A percentile compares a stretch with the other conserved stretches of the same genome.
phyloP scores from a whole-genome alignment of 2,113 vertebrate species.

The Xiphias gladius region DNA sequence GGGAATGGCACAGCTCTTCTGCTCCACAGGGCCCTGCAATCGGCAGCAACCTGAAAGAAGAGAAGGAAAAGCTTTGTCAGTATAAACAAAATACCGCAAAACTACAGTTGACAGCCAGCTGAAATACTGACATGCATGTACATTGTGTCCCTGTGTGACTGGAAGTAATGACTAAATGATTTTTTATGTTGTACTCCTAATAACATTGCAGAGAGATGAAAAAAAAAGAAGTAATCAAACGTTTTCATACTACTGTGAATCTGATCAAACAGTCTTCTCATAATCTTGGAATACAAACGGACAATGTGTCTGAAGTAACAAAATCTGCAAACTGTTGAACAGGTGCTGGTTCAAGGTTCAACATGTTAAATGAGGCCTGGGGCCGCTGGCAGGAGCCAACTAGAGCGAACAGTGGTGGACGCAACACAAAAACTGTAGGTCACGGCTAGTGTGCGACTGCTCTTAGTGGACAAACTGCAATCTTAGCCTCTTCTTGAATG shows the following conservation, averaged over 20 bases:
- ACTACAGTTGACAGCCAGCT: not conserved
- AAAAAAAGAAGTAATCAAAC: not conserved
- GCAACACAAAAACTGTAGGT: not conserved
- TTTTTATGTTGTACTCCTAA: not conserved
- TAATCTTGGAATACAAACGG: not conserved
- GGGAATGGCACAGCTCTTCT: conserved; percentile 71
- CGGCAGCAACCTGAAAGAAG: conserved; percentile 66
- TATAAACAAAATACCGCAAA: not conserved
- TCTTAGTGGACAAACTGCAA: not conserved
- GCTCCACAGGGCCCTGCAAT: conserved; percentile 70
- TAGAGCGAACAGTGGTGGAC: not conserved
- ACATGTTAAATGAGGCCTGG: not conserved
- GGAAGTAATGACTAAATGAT: not conserved
- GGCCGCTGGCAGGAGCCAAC: not conserved
- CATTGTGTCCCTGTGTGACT: not conserved
- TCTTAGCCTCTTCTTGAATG: not conserved
- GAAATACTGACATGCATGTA: not conserved
- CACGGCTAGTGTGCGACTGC: not conserved
- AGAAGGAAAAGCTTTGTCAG: not conserved
- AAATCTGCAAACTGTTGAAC: not conserved
- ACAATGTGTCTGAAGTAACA: not conserved
- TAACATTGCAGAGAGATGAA: not conserved
- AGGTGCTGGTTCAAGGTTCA: not conserved
- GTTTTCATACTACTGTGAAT: not conserved
- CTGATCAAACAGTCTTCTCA: not conserved